A percentile compares a stretch with the other conserved stretches of the same genome.
phyloP scores from a whole-genome alignment of 1,140 invertebrate genomes.

The Philotrypesis tridentata region DNA sequence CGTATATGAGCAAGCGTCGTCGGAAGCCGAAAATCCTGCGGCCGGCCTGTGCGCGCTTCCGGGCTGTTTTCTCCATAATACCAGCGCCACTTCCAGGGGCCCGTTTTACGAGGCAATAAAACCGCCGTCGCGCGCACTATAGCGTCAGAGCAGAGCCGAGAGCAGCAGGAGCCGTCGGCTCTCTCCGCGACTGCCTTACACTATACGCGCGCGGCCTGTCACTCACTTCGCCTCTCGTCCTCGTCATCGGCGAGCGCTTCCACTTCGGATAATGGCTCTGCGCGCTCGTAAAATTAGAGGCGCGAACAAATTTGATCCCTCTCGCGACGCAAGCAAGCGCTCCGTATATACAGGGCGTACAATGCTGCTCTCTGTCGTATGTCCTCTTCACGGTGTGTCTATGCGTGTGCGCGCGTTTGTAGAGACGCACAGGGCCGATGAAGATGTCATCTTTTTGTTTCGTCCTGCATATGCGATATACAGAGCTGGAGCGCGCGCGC shows the following conservation, averaged over 20 bases:
- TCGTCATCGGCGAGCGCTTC: constrained; percentile 62
- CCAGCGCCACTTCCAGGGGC: constrained; percentile 62
- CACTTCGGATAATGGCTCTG: constrained; percentile 72
- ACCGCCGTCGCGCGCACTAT: constrained; percentile 67
- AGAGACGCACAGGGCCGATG: not conserved
- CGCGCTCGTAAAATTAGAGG: constrained; percentile 71
- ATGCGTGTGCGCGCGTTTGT: no score
- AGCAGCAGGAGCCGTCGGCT: constrained; percentile 24
- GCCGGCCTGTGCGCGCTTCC: constrained; percentile 14
- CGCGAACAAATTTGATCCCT: constrained; percentile 70
- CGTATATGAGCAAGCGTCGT: not conserved
- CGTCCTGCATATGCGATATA: no score
- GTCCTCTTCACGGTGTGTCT: no score
- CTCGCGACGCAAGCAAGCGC: constrained; percentile 43
- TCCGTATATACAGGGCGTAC: no score
- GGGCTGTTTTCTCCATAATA: constrained; percentile 69
- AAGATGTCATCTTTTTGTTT: not conserved
- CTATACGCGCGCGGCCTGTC: constrained; percentile 12
- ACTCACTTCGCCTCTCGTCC: constrained; percentile 30
- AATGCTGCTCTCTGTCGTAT: no score
- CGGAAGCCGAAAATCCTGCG: not conserved
- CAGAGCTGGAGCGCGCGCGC: no score
- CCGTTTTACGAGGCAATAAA: constrained; percentile 72
- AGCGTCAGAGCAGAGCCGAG: no score
- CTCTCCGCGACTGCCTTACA: not conserved